A percentile compares a stretch with the other conserved stretches of the same genome.
phyloP scores from a whole-genome alignment of 2,888 invertebrate genomes.

The Orthonevra nobilis region DNA sequence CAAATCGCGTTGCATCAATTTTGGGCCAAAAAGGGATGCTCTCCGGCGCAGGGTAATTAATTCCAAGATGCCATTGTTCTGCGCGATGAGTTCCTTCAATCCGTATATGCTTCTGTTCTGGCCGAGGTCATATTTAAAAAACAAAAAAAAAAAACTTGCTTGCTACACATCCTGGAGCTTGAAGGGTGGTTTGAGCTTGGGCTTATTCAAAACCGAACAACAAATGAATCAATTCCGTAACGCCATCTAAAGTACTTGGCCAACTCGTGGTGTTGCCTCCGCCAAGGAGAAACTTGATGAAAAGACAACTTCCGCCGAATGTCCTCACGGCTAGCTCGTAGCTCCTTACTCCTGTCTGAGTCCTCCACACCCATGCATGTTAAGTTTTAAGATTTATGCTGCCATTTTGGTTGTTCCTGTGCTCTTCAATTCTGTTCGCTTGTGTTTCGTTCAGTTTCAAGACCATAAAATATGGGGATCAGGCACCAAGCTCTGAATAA shows the following conservation, averaged over 20 bases:
- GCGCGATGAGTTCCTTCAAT: conserved; percentile 60
- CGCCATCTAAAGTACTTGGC: conserved; percentile 15
- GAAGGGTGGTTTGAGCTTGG: too few species aligned
- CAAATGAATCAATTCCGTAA: conserved; percentile 59
- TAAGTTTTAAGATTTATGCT: conserved; percentile 69
- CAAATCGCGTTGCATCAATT: conserved; percentile 48
- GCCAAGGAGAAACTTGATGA: conserved; percentile 34
- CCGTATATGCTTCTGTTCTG: conserved; percentile 32
- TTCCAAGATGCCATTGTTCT: conserved; percentile 55
- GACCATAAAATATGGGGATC: conserved; percentile 53
- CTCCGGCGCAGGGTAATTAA: too few species aligned
- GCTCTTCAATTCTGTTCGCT: conserved; percentile 22
- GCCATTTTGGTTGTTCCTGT: conserved; percentile 56
- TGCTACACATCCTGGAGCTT: conserved; percentile 5
- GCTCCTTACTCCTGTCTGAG: too few species aligned
- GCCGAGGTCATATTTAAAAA: conserved; percentile 50
- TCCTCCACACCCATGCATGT: conserved; percentile 46
- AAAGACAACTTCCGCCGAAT: conserved; percentile 39
- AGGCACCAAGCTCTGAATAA: conserved; percentile 40
- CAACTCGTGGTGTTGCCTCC: background rate
- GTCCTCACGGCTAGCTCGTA: conserved; percentile 8
- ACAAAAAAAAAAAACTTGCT: conserved; percentile 62
- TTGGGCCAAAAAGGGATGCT: conserved; percentile 1
- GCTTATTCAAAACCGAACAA: background rate
- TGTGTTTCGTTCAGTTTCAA: too few species aligned